Evolutionary conservation across 2,888 invertebrate genomes (phyloP), one percentile per base, ranked within the genome.

Genomic region (Chesias legatella): DNA sequence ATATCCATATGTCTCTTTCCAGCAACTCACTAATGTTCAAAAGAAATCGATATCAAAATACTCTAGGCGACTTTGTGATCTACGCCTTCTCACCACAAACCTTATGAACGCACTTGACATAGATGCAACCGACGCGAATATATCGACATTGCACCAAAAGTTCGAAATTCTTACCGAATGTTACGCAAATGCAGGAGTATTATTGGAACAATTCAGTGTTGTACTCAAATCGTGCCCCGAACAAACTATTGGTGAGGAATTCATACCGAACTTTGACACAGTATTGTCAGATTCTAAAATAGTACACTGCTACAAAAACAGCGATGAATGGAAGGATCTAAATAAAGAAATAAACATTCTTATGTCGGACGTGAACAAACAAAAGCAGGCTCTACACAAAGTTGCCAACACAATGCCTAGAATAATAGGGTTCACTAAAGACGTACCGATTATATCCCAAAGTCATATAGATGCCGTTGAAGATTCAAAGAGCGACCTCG

Each of bases 151-250:
- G n/a, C 60, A 67, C 17, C 58, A 70, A 7, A 81, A 77, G 58
- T 58, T 89, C 1, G 61, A 79, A 3, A 67, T 76, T 6, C 65
- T 92, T 0, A 83, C 74, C 24, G 78, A 89, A 31, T 73, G 90
- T 35, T 77, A 91, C 43, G 85, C 89, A 1, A 85, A 89, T 36
- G 63, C 85, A 5, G 72, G 84, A 24, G 81, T 91, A 39, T 81
- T 91, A 6, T 74, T 94, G 11, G 91, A 92, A 51, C 95, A 96
- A 64, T 91, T 93, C 56, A 76, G 85, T 40, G 71, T 94, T 1
- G 77, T 95, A 10, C 66, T 96, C 0, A 89, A 92, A 58, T 91
- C 84, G 0, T 72, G 75, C 21, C 88, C 88, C 9, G 80, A 79
- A 51, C 63, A 67, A 45, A 58, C 48, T 1, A 11, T 77, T 0